Conservation (phyloP, 92 coral and sea anemone species). For the Zoanthus gigantus region DNA sequence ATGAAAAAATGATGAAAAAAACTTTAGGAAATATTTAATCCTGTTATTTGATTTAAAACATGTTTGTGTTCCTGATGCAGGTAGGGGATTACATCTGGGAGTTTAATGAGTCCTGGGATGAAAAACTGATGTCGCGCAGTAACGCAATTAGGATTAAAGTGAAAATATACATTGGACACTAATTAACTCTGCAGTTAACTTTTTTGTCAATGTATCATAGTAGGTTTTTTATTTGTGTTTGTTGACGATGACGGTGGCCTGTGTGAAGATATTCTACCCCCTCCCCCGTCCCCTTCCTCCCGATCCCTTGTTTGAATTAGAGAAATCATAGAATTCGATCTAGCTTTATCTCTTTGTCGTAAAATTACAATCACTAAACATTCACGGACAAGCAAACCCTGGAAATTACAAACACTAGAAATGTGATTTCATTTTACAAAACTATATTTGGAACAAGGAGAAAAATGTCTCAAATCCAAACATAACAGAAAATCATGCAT, state of each 20-base stretch:
- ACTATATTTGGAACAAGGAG: slow-evolving; percentile 14
- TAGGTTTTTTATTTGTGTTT: background rate
- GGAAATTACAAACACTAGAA: slow-evolving; percentile 11
- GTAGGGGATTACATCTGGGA: background rate
- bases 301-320: slow-evolving; percentile 15
- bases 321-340: slow-evolving; percentile 8
- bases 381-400: slow-evolving; percentile 11
- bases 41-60: no score
- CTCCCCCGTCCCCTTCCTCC: slow-evolving; percentile 7
- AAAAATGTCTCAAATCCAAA: background rate
- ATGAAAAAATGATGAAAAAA: no score
- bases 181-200: slow-evolving; percentile 43
- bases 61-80: no score
- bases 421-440: slow-evolving; percentile 3
- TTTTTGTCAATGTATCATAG: slow-evolving; percentile 37
- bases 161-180: slow-evolving; percentile 50
- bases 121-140: slow-evolving; percentile 19
- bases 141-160: slow-evolving; percentile 39
- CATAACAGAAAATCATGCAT: slow-evolving; percentile 1
- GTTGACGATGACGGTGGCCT: background rate
- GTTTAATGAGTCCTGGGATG: slow-evolving; percentile 49
- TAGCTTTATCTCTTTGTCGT: slow-evolving; percentile 7
- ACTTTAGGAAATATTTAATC: no score
- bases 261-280: slow-evolving; percentile 10
- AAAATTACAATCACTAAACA: slow-evolving; percentile 8